Evolutionary conservation across 1,140 invertebrate genomes (phyloP).

Genomic region (Scaptomyza pallida): DNA sequence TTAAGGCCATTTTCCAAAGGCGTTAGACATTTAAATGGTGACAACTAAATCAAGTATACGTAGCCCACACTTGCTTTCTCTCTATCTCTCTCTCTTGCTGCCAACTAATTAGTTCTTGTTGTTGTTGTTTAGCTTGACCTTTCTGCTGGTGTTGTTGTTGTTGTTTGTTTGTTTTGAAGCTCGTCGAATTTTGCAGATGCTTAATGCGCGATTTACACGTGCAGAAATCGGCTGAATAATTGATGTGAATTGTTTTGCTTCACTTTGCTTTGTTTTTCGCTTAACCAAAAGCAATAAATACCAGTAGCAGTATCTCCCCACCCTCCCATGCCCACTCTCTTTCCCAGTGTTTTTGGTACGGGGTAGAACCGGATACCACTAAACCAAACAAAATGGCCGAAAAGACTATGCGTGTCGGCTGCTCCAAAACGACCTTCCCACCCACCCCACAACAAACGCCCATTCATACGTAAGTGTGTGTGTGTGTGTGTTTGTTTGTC

Average conservation of each 20-base stretch:
- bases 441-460: too few species aligned
- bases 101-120: too few species aligned
- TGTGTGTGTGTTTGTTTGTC: conserved; percentile 19
- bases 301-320: conserved; percentile 9
- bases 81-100: too few species aligned
- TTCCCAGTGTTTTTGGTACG: background rate
- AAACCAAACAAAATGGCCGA: conserved; percentile 48
- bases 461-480: background rate
- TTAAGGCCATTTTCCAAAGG: too few species aligned
- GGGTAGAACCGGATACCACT: conserved; percentile 35
- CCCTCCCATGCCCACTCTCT: background rate
- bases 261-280: conserved; percentile 49
- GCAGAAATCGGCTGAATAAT: conserved; percentile 53
- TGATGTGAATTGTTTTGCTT: conserved; percentile 50
- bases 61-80: too few species aligned
- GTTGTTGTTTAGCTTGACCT: conserved; percentile 33
- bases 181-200: conserved; percentile 7
- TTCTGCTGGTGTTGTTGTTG: conserved; percentile 42
- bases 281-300: conserved; percentile 45
- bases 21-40: too few species aligned
- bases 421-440: background rate
- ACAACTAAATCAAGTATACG: too few species aligned
- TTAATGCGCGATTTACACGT: conserved; percentile 41
- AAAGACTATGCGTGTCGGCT: conserved; percentile 47
- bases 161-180: too few species aligned